Evolutionary conservation across 2,888 invertebrate species (phyloP).

Genomic region (Cabera pusaria): DNA sequence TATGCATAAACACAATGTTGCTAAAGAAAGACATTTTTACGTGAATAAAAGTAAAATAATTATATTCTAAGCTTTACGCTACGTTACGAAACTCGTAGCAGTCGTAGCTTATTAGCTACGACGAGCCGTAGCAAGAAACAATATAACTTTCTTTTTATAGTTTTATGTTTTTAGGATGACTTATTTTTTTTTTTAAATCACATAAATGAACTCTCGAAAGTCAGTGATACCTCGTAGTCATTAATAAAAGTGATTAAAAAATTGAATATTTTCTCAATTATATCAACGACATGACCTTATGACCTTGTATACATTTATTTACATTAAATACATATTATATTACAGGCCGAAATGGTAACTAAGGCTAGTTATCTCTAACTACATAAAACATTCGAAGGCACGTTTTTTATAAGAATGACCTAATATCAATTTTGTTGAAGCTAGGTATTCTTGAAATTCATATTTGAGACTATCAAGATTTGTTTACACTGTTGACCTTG

Average conservation of each 20-base stretch:
- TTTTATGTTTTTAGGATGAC: too few relatives aligned
- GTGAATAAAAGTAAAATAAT: too few relatives aligned
- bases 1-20: too few relatives aligned
- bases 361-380: conserved; percentile 55
- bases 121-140: neutral
- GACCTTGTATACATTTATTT: conserved; percentile 40
- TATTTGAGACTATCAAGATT: conserved; percentile 1
- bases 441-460: conserved; percentile 15
- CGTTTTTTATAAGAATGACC: conserved; percentile 73
- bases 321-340: conserved; percentile 55
- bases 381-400: conserved; percentile 75
- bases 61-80: too few relatives aligned
- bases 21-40: too few relatives aligned
- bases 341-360: conserved; percentile 62
- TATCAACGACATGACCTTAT: conserved; percentile 30
- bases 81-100: too few relatives aligned
- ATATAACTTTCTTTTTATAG: too few relatives aligned
- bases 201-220: too few relatives aligned
- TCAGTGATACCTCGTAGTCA: too few relatives aligned
- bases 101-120: too few relatives aligned
- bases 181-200: too few relatives aligned
- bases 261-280: conserved; percentile 14
- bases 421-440: conserved; percentile 40
- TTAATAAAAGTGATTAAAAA: too few relatives aligned
- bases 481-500: conserved; percentile 2